Evolutionary conservation across 2,888 invertebrate species (phyloP), one percentile per base, ranked within the genome.

Genomic region (Hipparchia semele): DNA sequence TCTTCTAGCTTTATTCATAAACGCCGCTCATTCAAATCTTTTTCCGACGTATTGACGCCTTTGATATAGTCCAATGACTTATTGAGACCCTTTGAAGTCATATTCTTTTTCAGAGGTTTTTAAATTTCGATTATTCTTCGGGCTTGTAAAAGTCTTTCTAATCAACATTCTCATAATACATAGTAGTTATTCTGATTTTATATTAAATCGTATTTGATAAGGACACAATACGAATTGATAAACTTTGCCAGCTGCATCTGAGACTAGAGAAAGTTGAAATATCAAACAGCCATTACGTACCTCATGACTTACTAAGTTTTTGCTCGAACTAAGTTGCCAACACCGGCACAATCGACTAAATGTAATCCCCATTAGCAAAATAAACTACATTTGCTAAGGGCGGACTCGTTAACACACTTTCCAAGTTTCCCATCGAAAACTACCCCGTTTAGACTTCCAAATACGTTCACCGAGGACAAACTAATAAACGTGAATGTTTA

Each of bases 401-500:
- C 81, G 84, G 86, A 86, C 86, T 88, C 87, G 90, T 90, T 91
- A 92, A 90, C 92, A 91, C 92, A 91, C 90, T 92, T 92, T 90
- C 90, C 84, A 81, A 91, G 89, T 89, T 90, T 85, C 86, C 79
- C 84, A 86, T 86, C 88, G 87, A 87, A 86, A 90, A 90, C 90
- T 90, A 90, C 90, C 89, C 86, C 90, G 88, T 86, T 91, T 90
- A 88, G 86, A 90, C 89, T 90, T 86, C 88, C 90, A 90, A 91
- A 91, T 90, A 90, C 89, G 88, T 79, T 85, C 80, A 76, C 79
- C 82, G 89, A 88, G 91, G 90, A 91, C 90, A 89, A 93, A 93
- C 92, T 94, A 93, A 92, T 94, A 94, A 93, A 92, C 90, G 90
- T 90, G 89, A 92, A 93, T 92, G 92, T 92, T 93, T 93, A 92